These are phyloP conservation scores for Muscicapa adusta DNA, from an alignment of 2,113 vertebrate genomes.

Conservation along the genomic window DNA sequence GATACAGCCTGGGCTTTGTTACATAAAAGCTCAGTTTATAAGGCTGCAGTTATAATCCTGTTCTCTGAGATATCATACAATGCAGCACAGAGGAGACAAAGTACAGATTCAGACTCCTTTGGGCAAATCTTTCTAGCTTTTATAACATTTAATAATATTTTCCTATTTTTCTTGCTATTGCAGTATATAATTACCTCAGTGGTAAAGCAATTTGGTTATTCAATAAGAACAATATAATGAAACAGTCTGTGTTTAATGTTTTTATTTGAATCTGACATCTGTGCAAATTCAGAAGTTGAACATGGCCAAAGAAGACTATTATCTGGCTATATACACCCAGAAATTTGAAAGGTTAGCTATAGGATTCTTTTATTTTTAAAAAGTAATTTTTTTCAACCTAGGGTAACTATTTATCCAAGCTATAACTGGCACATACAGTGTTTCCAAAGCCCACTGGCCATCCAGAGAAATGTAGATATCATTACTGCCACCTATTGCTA, in stretches of 20 bases:
- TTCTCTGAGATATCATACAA: neutral
- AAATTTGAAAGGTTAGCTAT: neutral
- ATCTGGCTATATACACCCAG: neutral
- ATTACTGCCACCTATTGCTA: slow-evolving; percentile 62
- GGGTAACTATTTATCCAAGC: neutral
- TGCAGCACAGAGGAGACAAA: neutral
- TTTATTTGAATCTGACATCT: neutral
- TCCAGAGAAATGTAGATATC: slow-evolving; percentile 18
- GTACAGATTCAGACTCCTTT: neutral
- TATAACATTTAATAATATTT: neutral
- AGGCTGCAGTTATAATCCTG: neutral
- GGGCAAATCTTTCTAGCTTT: neutral
- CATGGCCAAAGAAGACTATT: neutral
- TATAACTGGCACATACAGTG: neutral
- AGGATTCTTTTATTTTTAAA: neutral
- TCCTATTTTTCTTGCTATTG: neutral
- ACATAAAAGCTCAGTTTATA: neutral
- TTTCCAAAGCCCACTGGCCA: neutral
- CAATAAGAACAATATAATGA: neutral
- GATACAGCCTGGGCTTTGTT: neutral
- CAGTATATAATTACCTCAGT: neutral
- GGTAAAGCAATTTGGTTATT: neutral
- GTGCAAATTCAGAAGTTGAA: neutral
- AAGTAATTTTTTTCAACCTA: neutral
- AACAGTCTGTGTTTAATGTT: neutral